phyloP scores from a whole-genome alignment of 2,888 invertebrate genomes.

The Cyclophora albipunctata region DNA sequence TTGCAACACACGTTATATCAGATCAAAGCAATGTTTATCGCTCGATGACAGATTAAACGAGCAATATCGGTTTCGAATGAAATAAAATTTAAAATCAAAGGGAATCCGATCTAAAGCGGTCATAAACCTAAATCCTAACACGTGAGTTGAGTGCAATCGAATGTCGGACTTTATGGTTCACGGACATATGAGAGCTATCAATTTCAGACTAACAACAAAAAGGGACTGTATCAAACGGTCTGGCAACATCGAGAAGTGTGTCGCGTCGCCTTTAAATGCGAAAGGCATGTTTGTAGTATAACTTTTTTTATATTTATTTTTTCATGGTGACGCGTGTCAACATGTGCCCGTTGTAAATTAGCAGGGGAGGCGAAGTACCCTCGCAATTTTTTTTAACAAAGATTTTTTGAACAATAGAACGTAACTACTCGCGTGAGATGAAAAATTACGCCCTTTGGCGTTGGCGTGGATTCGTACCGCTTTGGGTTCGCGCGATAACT shows the following conservation, averaged over 20 bases:
- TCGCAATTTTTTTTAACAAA: conserved; percentile 67
- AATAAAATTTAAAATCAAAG: conserved; percentile 30
- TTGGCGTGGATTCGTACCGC: conserved; percentile 21
- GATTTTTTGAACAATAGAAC: conserved; percentile 64
- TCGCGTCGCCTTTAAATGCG: conserved; percentile 45
- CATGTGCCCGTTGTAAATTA: conserved; percentile 72
- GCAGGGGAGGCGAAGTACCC: conserved; percentile 66
- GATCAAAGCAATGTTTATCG: conserved; percentile 19
- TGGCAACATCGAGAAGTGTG: conserved; percentile 25
- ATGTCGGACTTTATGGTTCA: conserved; percentile 40
- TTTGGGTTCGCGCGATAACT: neutral
- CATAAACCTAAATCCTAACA: conserved; percentile 44
- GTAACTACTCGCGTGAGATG: conserved; percentile 67
- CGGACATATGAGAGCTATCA: conserved; percentile 42
- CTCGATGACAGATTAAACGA: conserved; percentile 15
- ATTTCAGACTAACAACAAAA: conserved; percentile 44
- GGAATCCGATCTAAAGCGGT: conserved; percentile 32
- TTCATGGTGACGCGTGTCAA: conserved; percentile 65
- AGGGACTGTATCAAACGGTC: conserved; percentile 42
- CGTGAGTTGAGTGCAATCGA: conserved; percentile 39
- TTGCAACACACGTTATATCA: conserved; percentile 15
- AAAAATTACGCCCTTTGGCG: conserved; percentile 61
- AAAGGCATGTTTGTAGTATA: conserved; percentile 55
- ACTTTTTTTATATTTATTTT: conserved; percentile 59
- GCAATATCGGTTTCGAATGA: conserved; percentile 17